phyloP scores from a whole-genome alignment of 1,140 invertebrate species.

The Tetraneura akinire region DNA sequence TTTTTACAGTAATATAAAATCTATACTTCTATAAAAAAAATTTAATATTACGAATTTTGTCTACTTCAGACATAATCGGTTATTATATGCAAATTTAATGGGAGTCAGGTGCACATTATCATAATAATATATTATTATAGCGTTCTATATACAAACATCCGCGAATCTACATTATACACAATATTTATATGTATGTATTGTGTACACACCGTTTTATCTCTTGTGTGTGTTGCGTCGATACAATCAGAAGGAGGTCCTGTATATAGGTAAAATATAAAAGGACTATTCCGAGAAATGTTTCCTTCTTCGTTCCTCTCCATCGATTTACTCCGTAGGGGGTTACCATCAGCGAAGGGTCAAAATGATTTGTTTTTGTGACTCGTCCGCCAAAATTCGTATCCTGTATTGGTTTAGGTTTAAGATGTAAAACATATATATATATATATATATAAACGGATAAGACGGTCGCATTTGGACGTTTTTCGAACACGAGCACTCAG shows the following conservation, averaged over 20 bases:
- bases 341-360: background rate
- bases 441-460: background rate
- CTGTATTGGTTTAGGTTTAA: background rate
- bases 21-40: no score
- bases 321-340: constrained; percentile 21
- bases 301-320: constrained; percentile 10
- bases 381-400: constrained; percentile 7
- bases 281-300: constrained; percentile 10
- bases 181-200: background rate
- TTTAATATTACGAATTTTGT: no score
- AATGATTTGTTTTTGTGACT: constrained; percentile 21
- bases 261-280: constrained; percentile 2
- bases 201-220: background rate
- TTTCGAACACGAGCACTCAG: no score
- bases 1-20: no score
- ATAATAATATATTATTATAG: background rate
- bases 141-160: background rate
- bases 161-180: background rate
- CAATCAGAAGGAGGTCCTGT: constrained; percentile 2
- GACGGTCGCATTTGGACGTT: background rate
- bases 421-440: background rate
- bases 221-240: background rate
- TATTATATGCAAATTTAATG: background rate
- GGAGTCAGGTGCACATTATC: background rate
- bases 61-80: background rate